A percentile compares a stretch with the other conserved stretches of the same genome.
Evolutionary conservation across 1,140 invertebrate species (phyloP).

Genomic region (Trichonephila clavipes): DNA sequence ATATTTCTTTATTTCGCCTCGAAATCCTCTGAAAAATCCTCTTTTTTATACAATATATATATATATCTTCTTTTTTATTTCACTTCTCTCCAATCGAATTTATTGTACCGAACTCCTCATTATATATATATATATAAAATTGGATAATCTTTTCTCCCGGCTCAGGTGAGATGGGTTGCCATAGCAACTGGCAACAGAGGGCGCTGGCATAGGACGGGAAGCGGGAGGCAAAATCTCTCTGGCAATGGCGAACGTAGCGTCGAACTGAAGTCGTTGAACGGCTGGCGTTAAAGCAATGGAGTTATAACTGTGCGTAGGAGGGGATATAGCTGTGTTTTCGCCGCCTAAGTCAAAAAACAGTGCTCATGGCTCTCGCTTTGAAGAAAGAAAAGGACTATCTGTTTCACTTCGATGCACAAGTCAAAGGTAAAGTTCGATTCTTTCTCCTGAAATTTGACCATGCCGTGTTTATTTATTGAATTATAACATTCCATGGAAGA

Average conservation of each 20-base stretch:
- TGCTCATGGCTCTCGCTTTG: slow-evolving; percentile 59
- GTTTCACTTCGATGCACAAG: slow-evolving; percentile 68
- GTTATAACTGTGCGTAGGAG: slow-evolving; percentile 63
- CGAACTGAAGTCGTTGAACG: slow-evolving; percentile 60
- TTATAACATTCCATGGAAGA: neutral
- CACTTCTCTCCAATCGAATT: slow-evolving; percentile 15
- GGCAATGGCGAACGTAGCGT: slow-evolving; percentile 39
- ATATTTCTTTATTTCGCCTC: neutral
- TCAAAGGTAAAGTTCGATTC: slow-evolving; percentile 65
- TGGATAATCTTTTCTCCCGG: slow-evolving; percentile 36
- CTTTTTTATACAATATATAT: too few species aligned
- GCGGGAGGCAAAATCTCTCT: slow-evolving; percentile 43
- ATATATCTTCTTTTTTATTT: neutral
- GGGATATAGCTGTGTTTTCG: slow-evolving; percentile 5
- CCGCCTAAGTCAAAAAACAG: neutral
- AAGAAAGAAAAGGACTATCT: slow-evolving; percentile 69
- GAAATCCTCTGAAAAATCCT: neutral
- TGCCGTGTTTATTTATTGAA: slow-evolving; percentile 35
- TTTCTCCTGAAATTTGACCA: neutral
- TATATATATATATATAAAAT: too few species aligned
- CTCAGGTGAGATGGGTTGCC: slow-evolving; percentile 56
- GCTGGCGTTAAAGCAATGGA: slow-evolving; percentile 48
- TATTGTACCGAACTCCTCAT: slow-evolving; percentile 12
- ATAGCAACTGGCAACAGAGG: slow-evolving; percentile 49
- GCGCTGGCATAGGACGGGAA: slow-evolving; percentile 49